Percentiles rank a stretch among this genome's conserved stretches.
Evolutionary conservation across 2,113 vertebrate genomes (phyloP).

Genomic region (Rhinolophus sinicus): DNA sequence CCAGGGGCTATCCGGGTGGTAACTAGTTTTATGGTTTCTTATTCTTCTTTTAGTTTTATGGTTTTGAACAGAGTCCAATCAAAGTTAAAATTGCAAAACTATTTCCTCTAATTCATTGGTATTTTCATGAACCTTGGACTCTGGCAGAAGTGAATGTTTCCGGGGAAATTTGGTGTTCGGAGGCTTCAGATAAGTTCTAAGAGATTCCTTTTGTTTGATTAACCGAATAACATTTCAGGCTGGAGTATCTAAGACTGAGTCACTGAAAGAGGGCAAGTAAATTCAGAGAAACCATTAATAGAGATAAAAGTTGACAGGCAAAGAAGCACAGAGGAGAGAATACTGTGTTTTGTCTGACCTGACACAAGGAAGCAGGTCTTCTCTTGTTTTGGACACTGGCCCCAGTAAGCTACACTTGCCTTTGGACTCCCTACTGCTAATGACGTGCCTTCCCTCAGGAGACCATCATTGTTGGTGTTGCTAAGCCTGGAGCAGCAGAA

Average conservation of each 20-base stretch:
- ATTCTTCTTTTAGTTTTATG: background rate
- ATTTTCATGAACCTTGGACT: background rate
- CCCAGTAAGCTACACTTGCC: background rate
- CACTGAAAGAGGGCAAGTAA: background rate
- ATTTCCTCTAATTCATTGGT: background rate
- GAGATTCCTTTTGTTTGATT: background rate
- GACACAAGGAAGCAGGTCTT: background rate
- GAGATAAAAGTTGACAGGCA: background rate
- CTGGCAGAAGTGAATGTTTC: background rate
- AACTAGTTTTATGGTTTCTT: background rate
- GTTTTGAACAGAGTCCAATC: background rate
- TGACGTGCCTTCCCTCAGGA: background rate
- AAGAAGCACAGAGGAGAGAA: background rate
- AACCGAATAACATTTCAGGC: background rate
- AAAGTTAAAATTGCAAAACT: background rate
- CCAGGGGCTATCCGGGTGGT: background rate
- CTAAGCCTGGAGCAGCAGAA: background rate
- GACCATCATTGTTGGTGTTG: background rate
- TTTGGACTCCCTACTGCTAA: background rate
- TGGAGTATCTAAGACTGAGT: background rate
- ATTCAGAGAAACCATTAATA: background rate
- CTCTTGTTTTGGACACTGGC: background rate
- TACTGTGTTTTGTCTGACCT: background rate
- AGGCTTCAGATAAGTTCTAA: background rate
- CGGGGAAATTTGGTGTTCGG: background rate